These are phyloP conservation scores for Entomobrya proxima DNA, from an alignment of 2,888 invertebrate species.

Conservation along the genomic window DNA sequence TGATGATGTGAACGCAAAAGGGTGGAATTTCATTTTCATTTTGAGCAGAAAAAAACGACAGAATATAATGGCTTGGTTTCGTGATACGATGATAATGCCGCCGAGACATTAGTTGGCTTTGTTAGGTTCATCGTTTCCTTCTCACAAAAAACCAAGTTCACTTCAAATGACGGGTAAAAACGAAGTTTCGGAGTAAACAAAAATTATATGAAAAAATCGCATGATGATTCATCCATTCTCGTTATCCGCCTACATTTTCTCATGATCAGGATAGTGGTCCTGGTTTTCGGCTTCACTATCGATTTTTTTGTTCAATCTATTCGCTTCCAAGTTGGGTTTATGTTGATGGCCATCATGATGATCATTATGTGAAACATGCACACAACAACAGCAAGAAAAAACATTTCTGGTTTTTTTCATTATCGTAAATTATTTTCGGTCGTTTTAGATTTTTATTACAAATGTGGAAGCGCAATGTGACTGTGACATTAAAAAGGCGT, in stretches of 20 bases:
- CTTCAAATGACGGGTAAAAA: too few species aligned
- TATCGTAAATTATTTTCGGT: not conserved
- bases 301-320: conserved; percentile 5
- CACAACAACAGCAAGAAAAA: too few species aligned
- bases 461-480: not conserved
- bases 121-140: too few species aligned
- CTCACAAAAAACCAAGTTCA: not conserved
- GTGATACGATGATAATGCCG: conserved; percentile 18
- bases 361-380: not conserved
- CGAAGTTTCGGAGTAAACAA: not conserved
- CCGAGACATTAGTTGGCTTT: too few species aligned
- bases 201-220: too few species aligned
- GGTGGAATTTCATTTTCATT: conserved; percentile 48
- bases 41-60: not conserved
- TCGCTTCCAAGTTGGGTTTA: too few species aligned
- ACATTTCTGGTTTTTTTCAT: too few species aligned
- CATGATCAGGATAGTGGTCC: not conserved
- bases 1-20: not conserved
- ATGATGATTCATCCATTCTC: conserved; percentile 27
- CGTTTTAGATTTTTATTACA: not conserved
- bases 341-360: not conserved
- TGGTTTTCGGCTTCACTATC: not conserved
- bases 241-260: not conserved
- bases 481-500: conserved; percentile 38
- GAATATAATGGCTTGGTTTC: conserved; percentile 43